Evolutionary conservation across 2,797 vertebrate genomes (phyloP).

Genomic region (Esox lucius): DNA sequence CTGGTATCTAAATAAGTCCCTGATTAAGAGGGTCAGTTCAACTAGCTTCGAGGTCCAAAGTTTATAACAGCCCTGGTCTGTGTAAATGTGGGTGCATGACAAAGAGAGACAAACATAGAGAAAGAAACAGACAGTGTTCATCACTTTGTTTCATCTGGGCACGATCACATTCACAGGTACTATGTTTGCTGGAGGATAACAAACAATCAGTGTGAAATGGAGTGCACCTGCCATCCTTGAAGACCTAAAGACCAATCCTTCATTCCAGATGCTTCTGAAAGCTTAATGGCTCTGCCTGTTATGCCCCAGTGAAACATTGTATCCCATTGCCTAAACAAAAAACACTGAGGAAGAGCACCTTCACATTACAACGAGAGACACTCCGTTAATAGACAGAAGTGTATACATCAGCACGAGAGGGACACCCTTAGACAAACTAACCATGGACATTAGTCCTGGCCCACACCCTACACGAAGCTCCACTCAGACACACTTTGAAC

Average conservation of each 20-base stretch:
- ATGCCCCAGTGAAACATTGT: slow-evolving; percentile 30
- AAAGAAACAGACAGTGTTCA: slow-evolving; percentile 25
- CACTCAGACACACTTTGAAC: not conserved
- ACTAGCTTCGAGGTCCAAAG: no score
- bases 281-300: slow-evolving; percentile 29
- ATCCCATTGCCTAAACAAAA: slow-evolving; percentile 19
- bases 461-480: not conserved
- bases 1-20: no score
- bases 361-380: slow-evolving; percentile 12
- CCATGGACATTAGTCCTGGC: not conserved
- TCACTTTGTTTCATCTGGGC: slow-evolving; percentile 28
- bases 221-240: slow-evolving; percentile 30
- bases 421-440: slow-evolving; percentile 17
- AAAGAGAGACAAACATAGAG: not conserved
- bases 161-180: slow-evolving; percentile 34
- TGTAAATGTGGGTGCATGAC: not conserved
- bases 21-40: no score
- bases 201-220: slow-evolving; percentile 6
- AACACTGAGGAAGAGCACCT: slow-evolving; percentile 31
- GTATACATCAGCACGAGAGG: not conserved
- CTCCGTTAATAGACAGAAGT: not conserved
- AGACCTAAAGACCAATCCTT: slow-evolving; percentile 45
- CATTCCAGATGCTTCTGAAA: slow-evolving; percentile 39
- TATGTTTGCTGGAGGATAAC: not conserved
- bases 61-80: not conserved